Evolutionary conservation across 2,888 invertebrate species (phyloP).

Genomic region (Lasioglossum lativentre): DNA sequence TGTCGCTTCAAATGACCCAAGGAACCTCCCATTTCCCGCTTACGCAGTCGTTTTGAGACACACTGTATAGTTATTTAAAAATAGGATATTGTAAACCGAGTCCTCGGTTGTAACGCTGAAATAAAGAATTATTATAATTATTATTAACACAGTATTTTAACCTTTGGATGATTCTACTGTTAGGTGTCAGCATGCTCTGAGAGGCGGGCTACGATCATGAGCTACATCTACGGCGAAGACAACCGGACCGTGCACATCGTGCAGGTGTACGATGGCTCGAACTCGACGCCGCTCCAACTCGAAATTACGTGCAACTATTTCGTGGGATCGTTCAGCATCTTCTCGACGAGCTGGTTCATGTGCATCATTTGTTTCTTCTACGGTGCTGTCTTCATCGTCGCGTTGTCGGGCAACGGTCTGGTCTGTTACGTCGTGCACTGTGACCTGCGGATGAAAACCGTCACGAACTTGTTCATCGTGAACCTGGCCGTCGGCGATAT

Average conservation of each 20-base stretch:
- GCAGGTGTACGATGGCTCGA: conserved; percentile 5
- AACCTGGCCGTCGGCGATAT: conserved; percentile 96
- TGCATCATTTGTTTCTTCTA: conserved; percentile 90
- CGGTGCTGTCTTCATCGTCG: conserved; percentile 89
- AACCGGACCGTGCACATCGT: conserved; percentile 8
- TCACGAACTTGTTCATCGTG: conserved; percentile 96
- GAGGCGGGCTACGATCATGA: neutral
- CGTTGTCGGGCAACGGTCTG: conserved; percentile 90
- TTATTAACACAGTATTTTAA: neutral
- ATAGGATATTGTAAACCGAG: too few species aligned
- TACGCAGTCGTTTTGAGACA: too few species aligned
- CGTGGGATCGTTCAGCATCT: conserved; percentile 57
- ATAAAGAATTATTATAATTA: too few species aligned
- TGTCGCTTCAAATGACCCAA: too few species aligned
- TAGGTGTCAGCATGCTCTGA: conserved; percentile 19
- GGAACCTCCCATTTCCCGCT: too few species aligned
- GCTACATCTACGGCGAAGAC: neutral
- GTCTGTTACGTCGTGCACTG: conserved; percentile 95
- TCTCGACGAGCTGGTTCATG: conserved; percentile 87
- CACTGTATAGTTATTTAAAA: too few species aligned
- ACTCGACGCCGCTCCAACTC: conserved; percentile 16
- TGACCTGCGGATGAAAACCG: conserved; percentile 94
- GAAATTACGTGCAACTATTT: conserved; percentile 44
- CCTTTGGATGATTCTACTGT: neutral
- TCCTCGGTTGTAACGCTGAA: too few species aligned